Base-by-base conservation (phyloP, 2,888 invertebrate genomes). In the Esperia sulphurella region DNA sequence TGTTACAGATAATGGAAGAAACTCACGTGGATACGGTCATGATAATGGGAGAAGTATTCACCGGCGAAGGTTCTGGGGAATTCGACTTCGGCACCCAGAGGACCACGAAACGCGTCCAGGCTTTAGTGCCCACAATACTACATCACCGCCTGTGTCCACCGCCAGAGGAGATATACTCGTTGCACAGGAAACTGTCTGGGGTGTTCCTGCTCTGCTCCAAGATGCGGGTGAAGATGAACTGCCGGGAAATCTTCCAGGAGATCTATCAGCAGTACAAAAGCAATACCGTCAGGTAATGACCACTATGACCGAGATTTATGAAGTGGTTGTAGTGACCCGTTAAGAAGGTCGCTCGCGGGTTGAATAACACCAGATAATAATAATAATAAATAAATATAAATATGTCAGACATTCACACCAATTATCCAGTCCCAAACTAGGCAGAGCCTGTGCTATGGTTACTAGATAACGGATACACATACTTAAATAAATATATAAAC, bases 81-180 rank as follows among this genome's bases (percentile, higher is more conserved):
- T 99, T 97, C 75, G 95, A 99, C 83, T 99, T 99, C 77, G 96
- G 96, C 0, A 91, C 91, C 8, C 99, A 98, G 77, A 83, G 88
- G 53, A 92, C 92, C 0, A 96, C 96, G 0, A 94, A 95, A 2
- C 83, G 91, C 42, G 94, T 99, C 53, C 97, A 98, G 58, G 90
- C 93, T 4, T 82, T 97, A 14, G 95, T 98, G 1, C 99, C 99
- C 0, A 96, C 98, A 0, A 98, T 99, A 92, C 90, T 99, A 45
- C 94, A 94, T 41, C 97, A 99, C 72, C 91, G 99, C 14, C 91
- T 99, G 1, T 97, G 97, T 52, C 98, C 99, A 1, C 99, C 99
- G 0, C 99, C 99, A 0, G 98, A 99, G 79, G 99, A 99, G 86
- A 97, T 98, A 59, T 99, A 99, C 86, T 99, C 99, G 0, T 90